A percentile compares a stretch with the other conserved stretches of the same genome.
phyloP scores from a whole-genome alignment of 2,888 invertebrate genomes.

The Neoascia interrupta region DNA sequence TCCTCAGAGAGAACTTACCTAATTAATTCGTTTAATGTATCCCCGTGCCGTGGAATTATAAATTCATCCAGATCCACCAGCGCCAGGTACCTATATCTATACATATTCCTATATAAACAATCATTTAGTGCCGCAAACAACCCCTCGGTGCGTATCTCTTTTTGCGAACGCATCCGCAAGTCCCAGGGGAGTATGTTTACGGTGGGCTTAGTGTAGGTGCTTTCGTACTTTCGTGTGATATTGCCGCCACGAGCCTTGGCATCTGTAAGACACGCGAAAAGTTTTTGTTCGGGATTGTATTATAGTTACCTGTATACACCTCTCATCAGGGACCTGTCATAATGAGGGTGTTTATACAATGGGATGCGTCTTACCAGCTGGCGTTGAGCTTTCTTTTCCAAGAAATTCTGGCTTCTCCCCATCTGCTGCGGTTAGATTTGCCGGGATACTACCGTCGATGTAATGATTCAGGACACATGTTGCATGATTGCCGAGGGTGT shows the following conservation, averaged over 20 bases:
- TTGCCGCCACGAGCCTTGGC: constrained; percentile 62
- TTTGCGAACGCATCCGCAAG: constrained; percentile 91
- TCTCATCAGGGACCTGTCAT: no score
- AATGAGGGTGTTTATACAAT: constrained; percentile 5
- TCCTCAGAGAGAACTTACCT: constrained; percentile 80
- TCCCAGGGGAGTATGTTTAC: constrained; percentile 82
- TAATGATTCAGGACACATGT: constrained; percentile 88
- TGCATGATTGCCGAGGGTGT: constrained; percentile 89
- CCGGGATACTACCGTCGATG: constrained; percentile 77
- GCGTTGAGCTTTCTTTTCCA: constrained; percentile 48
- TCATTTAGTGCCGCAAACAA: constrained; percentile 95
- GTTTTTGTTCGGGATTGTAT: no score
- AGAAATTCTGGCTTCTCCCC: constrained; percentile 64
- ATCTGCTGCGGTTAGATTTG: constrained; percentile 76
- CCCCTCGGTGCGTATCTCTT: constrained; percentile 95
- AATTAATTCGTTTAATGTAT: constrained; percentile 87
- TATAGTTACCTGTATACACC: no score
- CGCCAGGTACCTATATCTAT: constrained; percentile 88
- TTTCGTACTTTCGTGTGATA: constrained; percentile 71
- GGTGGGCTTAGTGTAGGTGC: constrained; percentile 76
- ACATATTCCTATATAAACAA: constrained; percentile 95
- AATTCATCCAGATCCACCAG: constrained; percentile 94
- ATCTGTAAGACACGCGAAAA: constrained; percentile 22
- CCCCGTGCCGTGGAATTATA: constrained; percentile 89
- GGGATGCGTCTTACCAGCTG: constrained; percentile 33